phyloP scores from a whole-genome alignment of 2,113 vertebrate species.

The Chaetura pelagica region DNA sequence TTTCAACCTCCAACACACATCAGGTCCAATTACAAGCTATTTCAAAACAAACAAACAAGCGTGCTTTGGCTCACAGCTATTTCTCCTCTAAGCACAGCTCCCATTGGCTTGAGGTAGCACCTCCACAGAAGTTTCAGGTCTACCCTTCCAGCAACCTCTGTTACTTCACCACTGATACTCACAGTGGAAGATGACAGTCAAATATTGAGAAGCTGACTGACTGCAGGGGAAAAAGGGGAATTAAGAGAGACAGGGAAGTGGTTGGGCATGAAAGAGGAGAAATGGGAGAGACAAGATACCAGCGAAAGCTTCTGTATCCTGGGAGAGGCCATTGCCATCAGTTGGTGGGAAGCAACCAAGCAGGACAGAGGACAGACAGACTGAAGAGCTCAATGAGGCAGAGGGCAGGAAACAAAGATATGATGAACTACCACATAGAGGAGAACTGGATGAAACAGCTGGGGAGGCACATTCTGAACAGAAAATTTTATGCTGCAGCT shows the following conservation, averaged over 20 bases:
- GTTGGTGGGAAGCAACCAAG: not conserved
- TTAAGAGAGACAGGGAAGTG: not conserved
- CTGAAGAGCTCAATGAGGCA: not conserved
- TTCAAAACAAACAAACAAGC: accelerated
- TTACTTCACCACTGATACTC: not conserved
- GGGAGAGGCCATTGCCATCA: not conserved
- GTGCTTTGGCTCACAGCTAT: not conserved
- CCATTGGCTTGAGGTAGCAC: not conserved
- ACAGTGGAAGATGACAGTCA: not conserved
- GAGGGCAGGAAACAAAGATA: not conserved
- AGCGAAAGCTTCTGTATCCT: not conserved
- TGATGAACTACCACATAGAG: accelerated
- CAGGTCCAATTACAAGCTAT: not conserved
- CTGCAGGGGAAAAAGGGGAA: not conserved
- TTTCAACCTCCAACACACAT: not conserved
- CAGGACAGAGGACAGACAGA: not conserved
- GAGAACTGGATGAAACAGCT: not conserved
- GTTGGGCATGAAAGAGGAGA: not conserved
- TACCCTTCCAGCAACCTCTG: not conserved
- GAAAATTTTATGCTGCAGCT: not conserved
- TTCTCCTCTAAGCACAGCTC: not conserved
- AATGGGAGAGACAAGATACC: not conserved
- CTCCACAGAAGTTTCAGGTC: not conserved
- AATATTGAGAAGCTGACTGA: not conserved
- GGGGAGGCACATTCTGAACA: not conserved